Evolutionary conservation across 1,140 invertebrate species (phyloP).

Genomic region (Hycleus phaleratus): DNA sequence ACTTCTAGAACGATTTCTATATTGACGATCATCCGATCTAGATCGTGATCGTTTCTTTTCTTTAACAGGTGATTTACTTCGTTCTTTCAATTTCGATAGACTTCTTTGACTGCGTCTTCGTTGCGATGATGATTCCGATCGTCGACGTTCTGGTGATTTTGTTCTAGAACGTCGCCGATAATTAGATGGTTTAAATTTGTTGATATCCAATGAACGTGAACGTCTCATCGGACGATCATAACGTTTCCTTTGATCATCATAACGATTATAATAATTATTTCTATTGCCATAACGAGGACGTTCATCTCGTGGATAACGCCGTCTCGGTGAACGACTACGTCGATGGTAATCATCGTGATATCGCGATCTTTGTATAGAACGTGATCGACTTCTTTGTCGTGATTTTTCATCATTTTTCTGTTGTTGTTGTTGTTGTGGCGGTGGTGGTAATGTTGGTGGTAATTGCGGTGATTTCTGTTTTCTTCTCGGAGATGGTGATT

Average conservation of each 20-base stretch:
- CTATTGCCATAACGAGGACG: background rate
- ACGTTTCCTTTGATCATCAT: slow-evolving; percentile 2
- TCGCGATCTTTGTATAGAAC: slow-evolving; percentile 4
- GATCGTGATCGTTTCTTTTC: background rate
- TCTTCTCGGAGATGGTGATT: slow-evolving; percentile 18
- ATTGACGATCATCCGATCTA: background rate
- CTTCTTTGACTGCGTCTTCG: background rate
- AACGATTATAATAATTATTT: slow-evolving; percentile 2
- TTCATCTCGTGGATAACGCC: slow-evolving; percentile 7
- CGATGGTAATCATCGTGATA: background rate
- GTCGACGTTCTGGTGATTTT: slow-evolving; percentile 5
- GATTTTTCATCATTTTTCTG: background rate
- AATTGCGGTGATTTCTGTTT: background rate
- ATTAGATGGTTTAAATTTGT: background rate
- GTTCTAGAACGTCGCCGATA: background rate
- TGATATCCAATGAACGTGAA: slow-evolving; percentile 2
- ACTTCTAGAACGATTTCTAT: slow-evolving; percentile 1
- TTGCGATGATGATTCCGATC: slow-evolving; percentile 7
- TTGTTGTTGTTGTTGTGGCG: background rate
- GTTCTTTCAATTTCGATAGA: background rate
- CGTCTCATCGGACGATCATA: slow-evolving; percentile 3
- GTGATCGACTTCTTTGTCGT: slow-evolving; percentile 1
- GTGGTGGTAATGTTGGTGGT: background rate
- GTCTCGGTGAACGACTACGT: slow-evolving; percentile 9
- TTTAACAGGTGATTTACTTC: slow-evolving; percentile 6